Evolutionary conservation across 1,140 invertebrate species (phyloP), one percentile per base, ranked within the genome.

Genomic region (Camponotus floridanus): DNA sequence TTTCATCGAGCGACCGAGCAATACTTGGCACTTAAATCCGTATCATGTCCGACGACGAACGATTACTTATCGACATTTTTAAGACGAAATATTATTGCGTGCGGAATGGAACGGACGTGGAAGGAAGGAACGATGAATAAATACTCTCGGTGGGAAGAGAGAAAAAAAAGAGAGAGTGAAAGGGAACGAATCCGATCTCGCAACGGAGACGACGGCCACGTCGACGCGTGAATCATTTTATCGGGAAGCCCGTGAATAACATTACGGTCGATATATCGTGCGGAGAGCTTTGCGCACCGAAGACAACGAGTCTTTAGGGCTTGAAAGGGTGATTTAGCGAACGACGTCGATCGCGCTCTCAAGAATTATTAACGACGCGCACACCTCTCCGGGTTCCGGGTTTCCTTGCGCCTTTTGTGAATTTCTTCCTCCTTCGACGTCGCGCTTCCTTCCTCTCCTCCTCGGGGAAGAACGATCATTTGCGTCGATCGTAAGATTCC

Each of bases 281-380:
- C 33, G 61, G 62, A 67, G 62, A 68, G 42, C 76, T 79, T 79
- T 67, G 31, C 78, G 55, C 79, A 18, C 51, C 36, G 79, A 83
- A 83, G 79, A 83, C 79, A 83, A 83, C 79, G 57, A 83, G 79
- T 83, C 79, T 83, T 74, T 83, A 83, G 61, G 79, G 39, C 57
- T 26, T 83, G 79, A 74, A 83, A 83, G 55, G 79, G 68, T 83
- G 79, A 83, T 83, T 83, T 83, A 83, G 68, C 68, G 55, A 83
- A 61, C 68, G 33, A 33, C 39, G 55, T 48, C 68, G 79, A 81
- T 73, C 65, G 65, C 78, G 51, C 51, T 42, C 78, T 18, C 11
- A 42, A 18, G 79, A 74, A 83, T 83, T 83, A 83, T 83, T 83
- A 83, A 83, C 68, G 68, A 83, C 57, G 68, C 42, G 68, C 39